A percentile compares a stretch with the other conserved stretches of the same genome.
These are phyloP conservation scores for Rhipidura dahli DNA, from an alignment of 2,113 vertebrate species.

Conservation along the genomic window DNA sequence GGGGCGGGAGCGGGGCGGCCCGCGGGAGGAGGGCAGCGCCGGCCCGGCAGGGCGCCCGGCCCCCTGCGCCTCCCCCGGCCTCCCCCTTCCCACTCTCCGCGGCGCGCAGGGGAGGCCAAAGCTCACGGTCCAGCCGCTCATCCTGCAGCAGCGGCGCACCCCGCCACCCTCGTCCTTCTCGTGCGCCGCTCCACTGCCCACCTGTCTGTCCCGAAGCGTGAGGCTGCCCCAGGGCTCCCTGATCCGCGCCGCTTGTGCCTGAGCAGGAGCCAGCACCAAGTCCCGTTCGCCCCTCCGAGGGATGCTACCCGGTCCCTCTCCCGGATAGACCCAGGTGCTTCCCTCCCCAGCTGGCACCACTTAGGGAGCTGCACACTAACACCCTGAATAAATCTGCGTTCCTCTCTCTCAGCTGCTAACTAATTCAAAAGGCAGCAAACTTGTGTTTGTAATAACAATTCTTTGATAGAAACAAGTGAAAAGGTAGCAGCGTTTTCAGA, in stretches of 20 bases:
- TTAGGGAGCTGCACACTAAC: accelerated
- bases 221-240: not conserved
- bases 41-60: not conserved
- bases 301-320: accelerated
- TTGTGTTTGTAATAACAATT: not conserved
- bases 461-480: not conserved
- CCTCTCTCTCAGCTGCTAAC: not conserved
- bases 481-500: not conserved
- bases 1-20: not conserved
- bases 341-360: accelerated
- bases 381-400: accelerated
- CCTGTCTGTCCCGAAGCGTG: accelerated
- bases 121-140: accelerated
- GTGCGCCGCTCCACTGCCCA: accelerated
- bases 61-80: not conserved
- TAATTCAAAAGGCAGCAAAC: not conserved
- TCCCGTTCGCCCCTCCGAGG: accelerated
- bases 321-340: accelerated
- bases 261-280: accelerated
- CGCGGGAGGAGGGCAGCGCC: not conserved
- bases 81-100: not conserved
- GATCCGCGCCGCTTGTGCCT: accelerated
- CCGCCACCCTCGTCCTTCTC: accelerated
- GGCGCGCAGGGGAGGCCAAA: not conserved
- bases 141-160: accelerated